Conservation (phyloP, 2,888 invertebrate genomes). For the Eristalis pertinax region DNA sequence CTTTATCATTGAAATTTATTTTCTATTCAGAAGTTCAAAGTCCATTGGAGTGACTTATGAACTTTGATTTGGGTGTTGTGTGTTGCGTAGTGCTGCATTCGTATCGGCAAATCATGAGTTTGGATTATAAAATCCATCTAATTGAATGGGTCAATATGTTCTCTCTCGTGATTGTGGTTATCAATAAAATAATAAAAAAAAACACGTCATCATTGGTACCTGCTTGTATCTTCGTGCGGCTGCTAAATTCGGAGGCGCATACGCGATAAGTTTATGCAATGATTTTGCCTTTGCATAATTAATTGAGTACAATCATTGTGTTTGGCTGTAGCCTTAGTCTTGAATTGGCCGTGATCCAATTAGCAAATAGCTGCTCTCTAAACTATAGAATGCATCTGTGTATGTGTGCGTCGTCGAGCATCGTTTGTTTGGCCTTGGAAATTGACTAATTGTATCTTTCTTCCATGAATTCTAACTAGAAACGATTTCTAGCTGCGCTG, state of each 20-base stretch:
- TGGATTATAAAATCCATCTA: not conserved
- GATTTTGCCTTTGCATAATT: slow-evolving; percentile 25
- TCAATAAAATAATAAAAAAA: slow-evolving; percentile 10
- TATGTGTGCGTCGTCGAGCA: slow-evolving; percentile 18
- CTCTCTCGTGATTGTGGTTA: not conserved
- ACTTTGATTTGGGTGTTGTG: slow-evolving; percentile 25
- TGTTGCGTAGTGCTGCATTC: not conserved
- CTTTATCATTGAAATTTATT: not conserved
- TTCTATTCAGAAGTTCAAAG: slow-evolving; percentile 47
- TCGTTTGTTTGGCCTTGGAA: slow-evolving; percentile 63
- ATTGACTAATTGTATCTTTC: slow-evolving; percentile 12
- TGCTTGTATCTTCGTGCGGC: not conserved
- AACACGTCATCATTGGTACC: slow-evolving; percentile 21
- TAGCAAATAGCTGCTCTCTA: slow-evolving; percentile 1
- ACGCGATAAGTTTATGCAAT: slow-evolving; percentile 44
- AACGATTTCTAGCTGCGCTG: not conserved
- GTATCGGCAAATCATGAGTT: not conserved
- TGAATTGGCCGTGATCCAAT: slow-evolving; percentile 61
- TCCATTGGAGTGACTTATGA: slow-evolving; percentile 23
- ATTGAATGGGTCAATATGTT: slow-evolving; percentile 6
- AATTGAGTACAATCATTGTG: slow-evolving; percentile 5
- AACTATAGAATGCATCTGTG: not conserved
- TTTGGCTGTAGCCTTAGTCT: slow-evolving; percentile 21
- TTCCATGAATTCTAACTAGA: not conserved
- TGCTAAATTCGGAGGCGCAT: not conserved